Conservation (phyloP, 1,140 invertebrate species). For the Drosophila kurseongensis region DNA sequence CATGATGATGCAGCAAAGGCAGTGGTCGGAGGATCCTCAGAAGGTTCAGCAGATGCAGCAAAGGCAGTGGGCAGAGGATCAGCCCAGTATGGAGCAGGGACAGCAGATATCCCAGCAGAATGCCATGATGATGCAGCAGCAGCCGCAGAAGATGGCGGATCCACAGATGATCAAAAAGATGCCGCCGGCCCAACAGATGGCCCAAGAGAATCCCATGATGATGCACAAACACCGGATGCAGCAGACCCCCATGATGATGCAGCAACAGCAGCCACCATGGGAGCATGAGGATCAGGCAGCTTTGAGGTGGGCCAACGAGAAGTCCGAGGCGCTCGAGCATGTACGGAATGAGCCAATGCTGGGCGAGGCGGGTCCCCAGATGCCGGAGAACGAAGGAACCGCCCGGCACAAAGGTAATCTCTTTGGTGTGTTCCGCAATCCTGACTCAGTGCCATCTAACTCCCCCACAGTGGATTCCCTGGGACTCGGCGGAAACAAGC, state of each 20-base stretch:
- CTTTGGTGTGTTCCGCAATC: conserved; percentile 65
- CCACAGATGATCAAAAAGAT: too few species aligned
- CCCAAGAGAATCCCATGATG: too few species aligned
- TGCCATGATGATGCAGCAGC: conserved; percentile 23
- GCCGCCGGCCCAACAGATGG: too few species aligned
- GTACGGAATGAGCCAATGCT: conserved; percentile 10
- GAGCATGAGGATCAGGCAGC: conserved; percentile 27
- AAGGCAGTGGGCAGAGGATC: conserved; percentile 7
- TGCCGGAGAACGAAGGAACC: conserved; percentile 41
- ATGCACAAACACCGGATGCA: too few species aligned
- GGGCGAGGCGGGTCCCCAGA: conserved; percentile 71
- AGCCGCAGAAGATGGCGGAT: not conserved
- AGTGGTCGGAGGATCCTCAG: conserved; percentile 5
- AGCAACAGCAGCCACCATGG: conserved; percentile 1
- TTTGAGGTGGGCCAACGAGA: conserved; percentile 11
- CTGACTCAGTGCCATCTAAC: conserved; percentile 26
- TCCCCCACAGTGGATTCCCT: conserved; percentile 42
- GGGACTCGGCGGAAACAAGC: conserved; percentile 54
- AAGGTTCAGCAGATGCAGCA: conserved; percentile 1
- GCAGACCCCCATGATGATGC: conserved; percentile 18
- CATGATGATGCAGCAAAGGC: conserved; percentile 14
- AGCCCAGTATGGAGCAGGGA: not conserved
- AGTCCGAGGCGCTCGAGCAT: conserved; percentile 8
- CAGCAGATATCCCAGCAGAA: conserved; percentile 19
- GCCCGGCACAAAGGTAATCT: conserved; percentile 81